Evolutionary conservation across 2,113 vertebrate genomes (phyloP).

Genomic region (Baryphthengus martii): DNA sequence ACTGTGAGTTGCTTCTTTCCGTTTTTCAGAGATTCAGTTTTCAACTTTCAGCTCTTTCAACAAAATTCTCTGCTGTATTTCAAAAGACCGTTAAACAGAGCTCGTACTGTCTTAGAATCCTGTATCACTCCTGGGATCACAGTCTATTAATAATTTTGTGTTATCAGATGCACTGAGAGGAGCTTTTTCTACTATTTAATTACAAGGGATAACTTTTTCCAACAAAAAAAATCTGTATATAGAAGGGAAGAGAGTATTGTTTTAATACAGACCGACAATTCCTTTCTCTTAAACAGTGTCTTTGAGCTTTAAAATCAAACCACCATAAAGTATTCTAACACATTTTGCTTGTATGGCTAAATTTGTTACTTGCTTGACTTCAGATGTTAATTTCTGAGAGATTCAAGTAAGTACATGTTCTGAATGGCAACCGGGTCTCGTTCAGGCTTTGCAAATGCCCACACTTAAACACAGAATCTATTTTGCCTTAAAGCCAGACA

Average conservation of each 20-base stretch:
- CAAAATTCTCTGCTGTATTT: not conserved
- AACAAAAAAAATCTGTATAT: not conserved
- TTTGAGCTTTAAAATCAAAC: not conserved
- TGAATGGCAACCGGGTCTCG: not conserved
- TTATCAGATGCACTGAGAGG: not conserved
- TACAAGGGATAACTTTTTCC: not conserved
- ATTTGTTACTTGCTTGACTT: not conserved
- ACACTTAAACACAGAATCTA: not conserved
- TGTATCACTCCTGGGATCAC: not conserved
- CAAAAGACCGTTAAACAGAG: not conserved
- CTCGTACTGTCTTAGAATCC: not conserved
- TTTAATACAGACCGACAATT: not conserved
- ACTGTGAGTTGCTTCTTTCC: not conserved
- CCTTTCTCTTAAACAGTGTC: not conserved
- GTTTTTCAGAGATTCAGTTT: not conserved
- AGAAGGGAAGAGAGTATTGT: not conserved
- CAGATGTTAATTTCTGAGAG: not conserved
- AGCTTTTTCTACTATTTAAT: not conserved
- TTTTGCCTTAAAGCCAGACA: not conserved
- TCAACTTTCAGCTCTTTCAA: not conserved
- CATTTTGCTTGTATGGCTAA: not conserved
- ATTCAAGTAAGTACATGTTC: accelerated
- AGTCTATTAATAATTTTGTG: not conserved
- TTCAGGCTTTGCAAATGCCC: not conserved
- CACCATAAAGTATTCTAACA: not conserved